Conservation (phyloP, 2,113 vertebrate species). For the Sinocyclocheilus anshuiensis region DNA sequence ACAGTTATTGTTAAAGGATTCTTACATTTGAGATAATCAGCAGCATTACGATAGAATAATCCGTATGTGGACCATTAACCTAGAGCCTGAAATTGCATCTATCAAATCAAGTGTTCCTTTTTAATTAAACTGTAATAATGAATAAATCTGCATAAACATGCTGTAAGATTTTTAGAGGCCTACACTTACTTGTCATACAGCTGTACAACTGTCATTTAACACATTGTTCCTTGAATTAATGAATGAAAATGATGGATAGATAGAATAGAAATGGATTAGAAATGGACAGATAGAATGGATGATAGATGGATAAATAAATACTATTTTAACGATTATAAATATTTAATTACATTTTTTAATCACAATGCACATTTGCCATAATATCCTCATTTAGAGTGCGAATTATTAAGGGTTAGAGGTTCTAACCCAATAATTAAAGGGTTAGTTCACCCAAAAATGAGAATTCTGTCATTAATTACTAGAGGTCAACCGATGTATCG, state of each 20-base stretch:
- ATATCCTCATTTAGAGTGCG: neutral
- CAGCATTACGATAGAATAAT: neutral
- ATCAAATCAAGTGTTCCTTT: neutral
- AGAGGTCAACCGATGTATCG: too few species aligned
- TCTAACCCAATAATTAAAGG: neutral
- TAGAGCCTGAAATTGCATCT: neutral
- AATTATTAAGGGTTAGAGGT: neutral
- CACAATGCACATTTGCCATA: neutral
- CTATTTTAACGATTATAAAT: too few species aligned
- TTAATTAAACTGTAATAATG: neutral
- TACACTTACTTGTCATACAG: neutral
- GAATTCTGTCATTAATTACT: too few species aligned
- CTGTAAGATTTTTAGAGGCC: neutral
- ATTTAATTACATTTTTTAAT: neutral
- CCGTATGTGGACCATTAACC: neutral
- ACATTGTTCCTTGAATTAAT: neutral
- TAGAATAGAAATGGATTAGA: neutral
- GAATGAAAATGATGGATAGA: neutral
- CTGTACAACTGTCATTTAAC: too few species aligned
- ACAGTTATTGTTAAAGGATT: neutral
- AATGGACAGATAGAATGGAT: too few species aligned
- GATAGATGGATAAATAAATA: neutral
- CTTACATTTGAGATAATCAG: neutral
- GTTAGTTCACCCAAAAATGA: too few species aligned
- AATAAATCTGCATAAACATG: neutral